Evolutionary conservation across 2,113 vertebrate species (phyloP).

Genomic region (Caloenas nicobarica): DNA sequence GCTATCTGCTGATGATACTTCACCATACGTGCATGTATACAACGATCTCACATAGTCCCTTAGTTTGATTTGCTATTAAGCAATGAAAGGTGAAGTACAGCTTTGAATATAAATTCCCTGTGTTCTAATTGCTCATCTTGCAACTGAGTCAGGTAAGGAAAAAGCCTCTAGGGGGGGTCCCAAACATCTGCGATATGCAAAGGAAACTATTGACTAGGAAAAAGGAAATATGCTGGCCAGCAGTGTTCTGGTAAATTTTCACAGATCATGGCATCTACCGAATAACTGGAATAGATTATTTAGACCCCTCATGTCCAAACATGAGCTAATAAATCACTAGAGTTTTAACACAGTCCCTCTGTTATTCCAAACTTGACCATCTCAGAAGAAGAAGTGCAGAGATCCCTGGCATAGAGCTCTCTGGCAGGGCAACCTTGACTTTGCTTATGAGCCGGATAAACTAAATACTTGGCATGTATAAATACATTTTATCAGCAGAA

Average conservation of each 20-base stretch:
- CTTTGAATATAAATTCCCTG: neutral
- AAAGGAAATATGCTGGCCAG: neutral
- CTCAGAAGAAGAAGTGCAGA: neutral
- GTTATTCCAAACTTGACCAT: neutral
- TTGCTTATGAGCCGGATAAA: neutral
- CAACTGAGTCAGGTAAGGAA: neutral
- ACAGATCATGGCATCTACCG: neutral
- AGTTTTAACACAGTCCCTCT: neutral
- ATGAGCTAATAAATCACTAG: neutral
- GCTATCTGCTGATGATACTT: neutral
- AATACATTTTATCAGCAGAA: neutral
- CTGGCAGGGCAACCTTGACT: neutral
- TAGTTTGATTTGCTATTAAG: neutral
- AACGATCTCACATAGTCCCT: neutral
- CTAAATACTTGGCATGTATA: neutral
- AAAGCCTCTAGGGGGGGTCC: neutral
- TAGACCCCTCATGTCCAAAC: neutral
- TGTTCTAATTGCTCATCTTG: neutral
- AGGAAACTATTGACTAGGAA: neutral
- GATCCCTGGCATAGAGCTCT: neutral
- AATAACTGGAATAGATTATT: neutral
- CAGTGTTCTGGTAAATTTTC: neutral
- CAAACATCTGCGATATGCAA: neutral
- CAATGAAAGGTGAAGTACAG: neutral
- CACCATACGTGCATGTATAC: accelerated